Evolutionary conservation across 2,888 invertebrate genomes (phyloP).

Genomic region (Atethmia centrago): DNA sequence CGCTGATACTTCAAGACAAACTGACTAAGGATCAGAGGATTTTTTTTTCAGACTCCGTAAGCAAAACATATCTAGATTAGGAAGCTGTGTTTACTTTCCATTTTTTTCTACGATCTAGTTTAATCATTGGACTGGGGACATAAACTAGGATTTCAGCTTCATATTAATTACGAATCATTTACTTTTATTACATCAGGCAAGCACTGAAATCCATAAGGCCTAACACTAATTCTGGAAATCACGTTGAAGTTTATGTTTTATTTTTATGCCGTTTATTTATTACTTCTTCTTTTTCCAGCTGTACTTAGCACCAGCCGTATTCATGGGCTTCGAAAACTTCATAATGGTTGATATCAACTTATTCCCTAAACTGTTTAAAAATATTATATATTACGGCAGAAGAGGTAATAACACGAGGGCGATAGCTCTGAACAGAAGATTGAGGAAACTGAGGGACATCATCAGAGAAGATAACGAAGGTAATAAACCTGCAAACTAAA

Average conservation of each 20-base stretch:
- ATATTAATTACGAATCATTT: too few species aligned
- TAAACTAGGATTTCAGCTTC: too few species aligned
- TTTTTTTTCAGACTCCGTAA: slow-evolving; percentile 36
- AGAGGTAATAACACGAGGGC: not conserved
- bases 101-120: not conserved
- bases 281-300: slow-evolving; percentile 12
- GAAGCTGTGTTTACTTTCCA: too few species aligned
- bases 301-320: slow-evolving; percentile 24
- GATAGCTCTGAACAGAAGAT: not conserved
- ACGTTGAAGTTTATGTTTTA: too few species aligned
- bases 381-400: slow-evolving; percentile 11
- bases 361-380: slow-evolving; percentile 17
- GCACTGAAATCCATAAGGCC: too few species aligned
- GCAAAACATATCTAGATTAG: too few species aligned
- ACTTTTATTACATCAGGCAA: too few species aligned
- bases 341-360: slow-evolving; percentile 33
- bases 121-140: too few species aligned
- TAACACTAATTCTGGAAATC: too few species aligned
- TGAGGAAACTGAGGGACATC: slow-evolving; percentile 1
- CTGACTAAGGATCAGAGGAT: slow-evolving; percentile 19
- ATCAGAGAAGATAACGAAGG: slow-evolving; percentile 21
- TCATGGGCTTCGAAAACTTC: slow-evolving; percentile 30
- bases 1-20: slow-evolving; percentile 16
- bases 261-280: too few species aligned
- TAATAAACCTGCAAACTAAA: slow-evolving; percentile 12